Evolutionary conservation across 1,140 invertebrate genomes (phyloP), one percentile per base, ranked within the genome.

Genomic region (Heliothis virescens): DNA sequence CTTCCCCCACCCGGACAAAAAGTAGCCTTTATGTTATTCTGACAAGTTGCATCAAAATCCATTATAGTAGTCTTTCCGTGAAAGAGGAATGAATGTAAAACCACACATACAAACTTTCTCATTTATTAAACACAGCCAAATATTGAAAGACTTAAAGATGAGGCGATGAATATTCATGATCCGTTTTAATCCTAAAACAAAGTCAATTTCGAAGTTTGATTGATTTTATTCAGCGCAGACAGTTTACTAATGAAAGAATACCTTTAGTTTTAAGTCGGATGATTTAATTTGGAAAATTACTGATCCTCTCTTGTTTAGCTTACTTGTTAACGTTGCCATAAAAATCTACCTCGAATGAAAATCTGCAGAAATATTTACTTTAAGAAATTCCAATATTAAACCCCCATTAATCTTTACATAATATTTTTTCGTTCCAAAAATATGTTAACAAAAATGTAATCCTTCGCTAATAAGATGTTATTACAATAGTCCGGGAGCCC

Each of bases 161-260:
- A 62, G 18, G 60, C 62, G 10, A 65, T 65, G 62, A 65, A 65
- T 65, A 65, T 65, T 65, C 62, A 65, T 65, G 62, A 65, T 12
- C 47, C 62, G 16, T 12, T 18, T 65, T 65, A 47, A 65, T 47
- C 34, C 47, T 34, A 47, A 34, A 47, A 65, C 62, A 34, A 65
- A 65, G 62, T 65, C 62, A 65, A 65, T 65, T 65, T 65, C 41
- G 16, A 65, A 65, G n/a, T 65, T 65, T 47, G 62, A 65, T 65
- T 65, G 62, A 65, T 65, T 65, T 63, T 18, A 34, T 65, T 48
- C 62, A 48, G 9, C 10, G 16, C 34, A 15, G 34, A n/a, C 41
- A 3, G 41, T 47, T 15, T 18, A 65, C 16, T 65, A 48, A 47
- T 12, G 15, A 65, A 15, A 29, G 41, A 47, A n/a, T 65, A 47